phyloP scores from a whole-genome alignment of 1,140 invertebrate species.

The Lepidostoma basale region DNA sequence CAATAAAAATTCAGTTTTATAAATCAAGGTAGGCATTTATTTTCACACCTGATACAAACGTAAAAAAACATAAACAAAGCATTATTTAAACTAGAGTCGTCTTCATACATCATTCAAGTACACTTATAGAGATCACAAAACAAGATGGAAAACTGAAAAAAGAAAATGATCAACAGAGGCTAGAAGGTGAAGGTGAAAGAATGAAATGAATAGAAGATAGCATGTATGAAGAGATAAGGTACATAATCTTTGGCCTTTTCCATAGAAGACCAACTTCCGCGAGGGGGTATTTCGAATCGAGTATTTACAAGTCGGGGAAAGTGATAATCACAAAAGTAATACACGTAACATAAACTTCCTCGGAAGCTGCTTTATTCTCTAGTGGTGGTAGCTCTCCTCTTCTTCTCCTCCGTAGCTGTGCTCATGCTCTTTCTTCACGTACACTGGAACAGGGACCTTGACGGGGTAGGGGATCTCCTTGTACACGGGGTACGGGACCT shows the following conservation, averaged over 20 bases:
- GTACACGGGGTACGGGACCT: conserved; percentile 78
- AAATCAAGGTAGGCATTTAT: conserved; percentile 31
- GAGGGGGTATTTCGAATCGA: neutral
- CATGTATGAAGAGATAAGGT: conserved; percentile 32
- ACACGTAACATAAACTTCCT: neutral
- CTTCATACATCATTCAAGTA: conserved; percentile 20
- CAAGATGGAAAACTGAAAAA: conserved; percentile 5
- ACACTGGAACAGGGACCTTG: conserved; percentile 77
- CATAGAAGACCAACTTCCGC: conserved; percentile 25
- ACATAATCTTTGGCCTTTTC: conserved; percentile 30
- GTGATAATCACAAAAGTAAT: conserved; percentile 31
- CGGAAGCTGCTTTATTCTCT: neutral
- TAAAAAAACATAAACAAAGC: conserved; percentile 35
- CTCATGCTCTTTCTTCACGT: conserved; percentile 68
- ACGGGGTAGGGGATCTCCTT: conserved; percentile 71
- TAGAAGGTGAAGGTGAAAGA: conserved; percentile 7
- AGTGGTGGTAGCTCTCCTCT: conserved; percentile 19
- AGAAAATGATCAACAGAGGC: conserved; percentile 28
- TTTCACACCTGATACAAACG: conserved; percentile 30
- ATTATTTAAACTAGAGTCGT: conserved; percentile 18
- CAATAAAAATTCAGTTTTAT: neutral
- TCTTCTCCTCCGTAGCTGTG: conserved; percentile 41
- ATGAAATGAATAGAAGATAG: conserved; percentile 3
- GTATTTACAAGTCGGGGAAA: conserved; percentile 30
- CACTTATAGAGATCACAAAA: conserved; percentile 33